Conservation (phyloP, 2,888 invertebrate species). For the Craniophora ligustri region DNA sequence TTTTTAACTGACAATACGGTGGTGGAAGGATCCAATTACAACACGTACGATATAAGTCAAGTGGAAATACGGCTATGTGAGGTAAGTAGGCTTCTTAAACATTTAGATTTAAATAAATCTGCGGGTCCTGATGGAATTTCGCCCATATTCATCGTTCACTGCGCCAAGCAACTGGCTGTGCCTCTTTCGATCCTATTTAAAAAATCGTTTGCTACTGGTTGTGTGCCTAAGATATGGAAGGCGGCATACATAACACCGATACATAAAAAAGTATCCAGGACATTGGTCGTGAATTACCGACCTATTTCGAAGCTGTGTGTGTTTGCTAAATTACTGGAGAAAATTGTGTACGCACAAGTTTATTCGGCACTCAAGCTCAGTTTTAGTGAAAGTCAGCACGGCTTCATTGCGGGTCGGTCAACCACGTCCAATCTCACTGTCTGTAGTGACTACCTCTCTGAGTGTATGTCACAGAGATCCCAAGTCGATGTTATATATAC, state of each 20-base stretch:
- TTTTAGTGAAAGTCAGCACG: background rate
- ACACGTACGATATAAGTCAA: background rate
- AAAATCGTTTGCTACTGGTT: background rate
- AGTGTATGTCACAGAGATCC: background rate
- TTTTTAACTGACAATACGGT: too few relatives aligned
- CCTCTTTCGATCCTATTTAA: background rate
- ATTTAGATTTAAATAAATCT: background rate
- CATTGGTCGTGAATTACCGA: background rate
- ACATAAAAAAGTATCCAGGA: background rate
- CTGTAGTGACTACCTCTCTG: background rate
- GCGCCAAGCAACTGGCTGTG: background rate
- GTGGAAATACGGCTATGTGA: too few relatives aligned
- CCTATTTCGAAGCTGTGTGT: background rate
- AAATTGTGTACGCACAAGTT: background rate
- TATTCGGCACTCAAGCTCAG: background rate
- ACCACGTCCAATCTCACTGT: background rate
- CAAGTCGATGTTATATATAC: background rate
- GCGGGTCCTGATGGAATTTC: background rate
- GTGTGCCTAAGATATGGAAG: background rate
- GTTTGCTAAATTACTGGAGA: background rate
- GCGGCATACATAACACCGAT: background rate
- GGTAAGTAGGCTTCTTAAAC: background rate
- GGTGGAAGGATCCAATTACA: too few relatives aligned
- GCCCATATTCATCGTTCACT: background rate
- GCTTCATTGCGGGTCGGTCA: background rate